Evolutionary conservation across 2,888 invertebrate species (phyloP).

Genomic region (Steromphala cineraria): DNA sequence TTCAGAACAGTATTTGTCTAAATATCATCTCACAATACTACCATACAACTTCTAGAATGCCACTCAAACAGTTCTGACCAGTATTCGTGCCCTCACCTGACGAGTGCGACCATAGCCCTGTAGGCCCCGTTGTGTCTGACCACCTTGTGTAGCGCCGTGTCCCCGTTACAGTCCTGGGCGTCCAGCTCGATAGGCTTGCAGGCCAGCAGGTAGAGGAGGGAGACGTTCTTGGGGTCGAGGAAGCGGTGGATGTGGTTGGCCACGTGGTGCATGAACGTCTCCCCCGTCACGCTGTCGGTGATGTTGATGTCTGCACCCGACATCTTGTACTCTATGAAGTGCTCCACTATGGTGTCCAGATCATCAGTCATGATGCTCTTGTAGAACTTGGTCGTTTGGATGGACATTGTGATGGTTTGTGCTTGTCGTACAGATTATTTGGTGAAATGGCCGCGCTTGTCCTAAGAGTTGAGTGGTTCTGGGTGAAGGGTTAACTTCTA

Average conservation of each 20-base stretch:
- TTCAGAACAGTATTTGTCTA: too few relatives aligned
- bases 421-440: neutral
- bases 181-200: conserved; percentile 62
- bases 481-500: too few relatives aligned
- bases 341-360: conserved; percentile 31
- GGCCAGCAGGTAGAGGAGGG: conserved; percentile 63
- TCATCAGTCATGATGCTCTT: conserved; percentile 74
- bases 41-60: too few relatives aligned
- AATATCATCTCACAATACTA: too few relatives aligned
- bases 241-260: conserved; percentile 49
- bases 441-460: too few relatives aligned
- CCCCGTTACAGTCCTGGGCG: conserved; percentile 53
- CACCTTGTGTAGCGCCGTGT: conserved; percentile 65
- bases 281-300: conserved; percentile 43
- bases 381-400: conserved; percentile 52
- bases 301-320: conserved; percentile 55
- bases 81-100: conserved; percentile 64
- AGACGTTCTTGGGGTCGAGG: conserved; percentile 47
- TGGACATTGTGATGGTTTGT: conserved; percentile 31
- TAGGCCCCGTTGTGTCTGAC: conserved; percentile 52
- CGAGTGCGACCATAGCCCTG: conserved; percentile 58
- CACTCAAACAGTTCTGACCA: too few relatives aligned
- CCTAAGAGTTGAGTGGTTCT: too few relatives aligned
- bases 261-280: conserved; percentile 62
- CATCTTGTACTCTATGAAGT: conserved; percentile 40